Conservation (phyloP, 2,797 vertebrate species). For the Champsocephalus esox region DNA sequence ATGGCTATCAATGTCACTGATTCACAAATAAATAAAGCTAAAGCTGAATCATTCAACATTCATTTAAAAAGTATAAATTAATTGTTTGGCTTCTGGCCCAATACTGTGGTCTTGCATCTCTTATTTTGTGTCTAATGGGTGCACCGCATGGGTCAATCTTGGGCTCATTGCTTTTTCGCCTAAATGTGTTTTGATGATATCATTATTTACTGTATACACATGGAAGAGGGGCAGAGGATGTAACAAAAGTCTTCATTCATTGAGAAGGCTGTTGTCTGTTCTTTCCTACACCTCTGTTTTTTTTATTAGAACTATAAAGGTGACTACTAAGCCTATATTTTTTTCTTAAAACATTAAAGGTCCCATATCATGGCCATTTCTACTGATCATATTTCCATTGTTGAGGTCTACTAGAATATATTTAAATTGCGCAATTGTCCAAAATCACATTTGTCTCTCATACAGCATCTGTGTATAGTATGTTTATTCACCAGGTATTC, state of each 20-base stretch:
- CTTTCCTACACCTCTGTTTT: background rate
- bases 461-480: too few relatives aligned
- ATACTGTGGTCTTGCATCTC: background rate
- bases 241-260: background rate
- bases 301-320: background rate
- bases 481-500: too few relatives aligned
- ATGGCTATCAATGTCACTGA: background rate
- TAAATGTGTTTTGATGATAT: slow-evolving; percentile 1
- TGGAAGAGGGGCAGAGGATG: slow-evolving; percentile 5
- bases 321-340: background rate
- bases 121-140: background rate
- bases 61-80: background rate
- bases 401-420: too few relatives aligned
- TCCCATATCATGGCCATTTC: too few relatives aligned
- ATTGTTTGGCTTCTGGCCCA: background rate
- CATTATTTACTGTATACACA: slow-evolving; percentile 10
- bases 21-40: background rate
- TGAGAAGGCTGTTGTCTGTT: background rate
- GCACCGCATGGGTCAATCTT: background rate
- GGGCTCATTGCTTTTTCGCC: slow-evolving; percentile 1
- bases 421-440: too few relatives aligned
- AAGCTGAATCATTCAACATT: background rate
- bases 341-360: too few relatives aligned
- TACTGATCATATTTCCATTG: too few relatives aligned
- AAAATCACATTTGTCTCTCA: too few relatives aligned